These are phyloP conservation scores for Anoplius nigerrimus DNA, from an alignment of 2,888 invertebrate genomes.

Conservation along the genomic window DNA sequence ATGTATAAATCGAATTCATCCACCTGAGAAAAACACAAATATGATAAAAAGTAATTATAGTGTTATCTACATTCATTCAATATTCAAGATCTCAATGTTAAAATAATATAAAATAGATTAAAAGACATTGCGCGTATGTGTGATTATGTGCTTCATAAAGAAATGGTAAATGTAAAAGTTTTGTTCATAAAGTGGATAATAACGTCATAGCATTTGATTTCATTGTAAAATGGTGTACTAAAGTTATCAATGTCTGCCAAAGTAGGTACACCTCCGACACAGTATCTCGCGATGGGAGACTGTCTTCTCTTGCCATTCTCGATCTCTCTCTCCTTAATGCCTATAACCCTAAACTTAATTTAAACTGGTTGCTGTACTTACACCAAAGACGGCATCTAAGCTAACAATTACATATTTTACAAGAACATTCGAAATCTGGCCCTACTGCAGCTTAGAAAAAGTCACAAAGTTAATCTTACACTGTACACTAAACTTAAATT, in stretches of 20 bases:
- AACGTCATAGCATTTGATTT: slow-evolving; percentile 19
- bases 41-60: background rate
- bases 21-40: too few relatives aligned
- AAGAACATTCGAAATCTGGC: slow-evolving; percentile 64
- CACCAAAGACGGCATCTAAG: slow-evolving; percentile 63
- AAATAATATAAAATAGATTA: slow-evolving; percentile 42
- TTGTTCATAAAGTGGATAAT: slow-evolving; percentile 28
- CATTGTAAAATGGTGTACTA: slow-evolving; percentile 9
- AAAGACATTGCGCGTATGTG: slow-evolving; percentile 38
- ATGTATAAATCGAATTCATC: too few relatives aligned
- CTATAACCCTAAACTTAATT: slow-evolving; percentile 59
- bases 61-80: slow-evolving; percentile 3
- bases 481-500: slow-evolving; percentile 66
- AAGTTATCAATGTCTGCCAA: slow-evolving; percentile 71
- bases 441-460: slow-evolving; percentile 58
- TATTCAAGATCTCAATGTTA: slow-evolving; percentile 46
- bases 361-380: slow-evolving; percentile 63
- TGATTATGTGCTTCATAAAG: background rate
- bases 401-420: slow-evolving; percentile 69
- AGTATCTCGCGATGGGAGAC: slow-evolving; percentile 54
- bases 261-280: slow-evolving; percentile 67
- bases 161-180: slow-evolving; percentile 2
- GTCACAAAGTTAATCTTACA: slow-evolving; percentile 60
- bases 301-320: slow-evolving; percentile 61
- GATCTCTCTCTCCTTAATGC: slow-evolving; percentile 59